Evolutionary conservation across 2,113 vertebrate species (phyloP), one percentile per base, ranked within the genome.

Genomic region (Melanocharis versteri): DNA sequence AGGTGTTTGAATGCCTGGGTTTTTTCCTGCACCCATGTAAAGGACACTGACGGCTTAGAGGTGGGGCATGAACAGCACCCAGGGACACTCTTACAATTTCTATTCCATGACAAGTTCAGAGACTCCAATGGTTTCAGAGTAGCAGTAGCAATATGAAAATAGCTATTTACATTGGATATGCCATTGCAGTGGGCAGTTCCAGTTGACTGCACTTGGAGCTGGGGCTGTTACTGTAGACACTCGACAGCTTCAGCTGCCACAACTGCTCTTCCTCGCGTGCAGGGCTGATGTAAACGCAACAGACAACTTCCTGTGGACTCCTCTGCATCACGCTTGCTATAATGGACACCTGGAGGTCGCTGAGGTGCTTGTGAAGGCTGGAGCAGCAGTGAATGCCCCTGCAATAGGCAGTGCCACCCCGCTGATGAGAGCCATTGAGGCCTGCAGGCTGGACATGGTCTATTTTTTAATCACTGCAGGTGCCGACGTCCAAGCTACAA

Each of bases 251-350:
- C 45, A 23, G 23, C 51, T 83, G 44, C 68, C 60, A n/a, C 20
- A 58, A 8, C 45, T 16, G 24, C 56, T 71, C 45, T 37, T 44
- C 7, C 50, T 85, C 57, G 69, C 71, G 73, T 72, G 30, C 79
- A 99, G 99, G 96, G 99, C 99, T 11, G 96, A 98, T 5, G 98
- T 99, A 51, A 98, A 98, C 1, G 80, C 96, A 23, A 96, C 95
- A 30, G 99, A 99, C 94, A 99, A 99, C 97, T 99, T 99, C 96
- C 76, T 97, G 87, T 99, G 99, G 99, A 99, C 99, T 16, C 98
- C 99, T 2, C 98, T 99, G n/a, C 99, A 99, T 78, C 99, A 99
- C 2, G 99, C 99, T 0, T 99, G 99, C 89, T 98, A 98, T 5
- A 98, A 98, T 0, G 99, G 99, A 26, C 98, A 99, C 45, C 96